Evolutionary conservation across 2,113 vertebrate species (phyloP), one percentile per base, ranked within the genome.

Genomic region (Regulus satrapa): DNA sequence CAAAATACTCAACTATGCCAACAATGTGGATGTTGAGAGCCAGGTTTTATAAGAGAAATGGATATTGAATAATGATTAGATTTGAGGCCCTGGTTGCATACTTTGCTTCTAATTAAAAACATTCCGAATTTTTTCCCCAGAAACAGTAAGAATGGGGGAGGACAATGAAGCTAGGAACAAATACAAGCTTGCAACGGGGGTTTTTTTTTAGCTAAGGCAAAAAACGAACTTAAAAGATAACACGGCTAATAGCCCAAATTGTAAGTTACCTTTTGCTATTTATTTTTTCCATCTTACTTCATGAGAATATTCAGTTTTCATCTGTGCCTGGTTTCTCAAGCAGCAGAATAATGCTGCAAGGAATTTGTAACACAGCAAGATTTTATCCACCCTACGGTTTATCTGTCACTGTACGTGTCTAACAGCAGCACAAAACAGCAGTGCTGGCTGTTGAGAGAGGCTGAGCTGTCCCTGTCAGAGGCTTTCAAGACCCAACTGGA

Each of bases 1-100:
- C 32, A 97, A 95, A 83, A 93, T 92, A 32, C 88, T 95, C 6
- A 13, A 97, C 36, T 95, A 95, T 3, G 48, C 94, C 74, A 98
- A 95, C 49, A 94, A 94, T 52, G 96, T 91, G 31, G 87, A 89
- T 61, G 94, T 28, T 28, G 20, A 89, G 95, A 92, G 95, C 81
- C 69, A 92, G 95, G 74, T 95, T 86, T 96, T 97, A 12, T 64
- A 97, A 96, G 68, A 85, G 5, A 72, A 43, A 93, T 10, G 95
- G 96, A 51, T 78, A 75, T 18, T 5, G 5, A 55, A 19, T 63
- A 32, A 34, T 34, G 2, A 43, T 52, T 68, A 52, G n/a, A 68
- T 54, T 69, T 78, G 18, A 31, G 20, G 12, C 11, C 31, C 25
- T 48, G 58, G 34, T 41, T 75, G 14, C 28, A 43, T 23, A 31